Evolutionary conservation across 2,888 invertebrate species (phyloP).

Genomic region (Dicyrtoma fusca): DNA sequence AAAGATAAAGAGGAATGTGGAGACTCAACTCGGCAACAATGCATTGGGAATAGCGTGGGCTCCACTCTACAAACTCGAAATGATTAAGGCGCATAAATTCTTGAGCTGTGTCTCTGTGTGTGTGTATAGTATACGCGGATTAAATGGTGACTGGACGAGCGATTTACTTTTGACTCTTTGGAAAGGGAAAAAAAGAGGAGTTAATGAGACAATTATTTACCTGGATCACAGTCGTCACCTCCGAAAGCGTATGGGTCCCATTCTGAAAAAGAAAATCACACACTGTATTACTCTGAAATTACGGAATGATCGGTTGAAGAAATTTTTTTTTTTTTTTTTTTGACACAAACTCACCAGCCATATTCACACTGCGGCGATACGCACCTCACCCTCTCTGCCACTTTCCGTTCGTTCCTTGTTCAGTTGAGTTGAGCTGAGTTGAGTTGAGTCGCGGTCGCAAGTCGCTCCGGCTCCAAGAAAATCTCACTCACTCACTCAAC

Average conservation of each 20-base stretch:
- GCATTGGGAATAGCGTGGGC: no score
- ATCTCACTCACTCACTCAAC: slow-evolving; percentile 8
- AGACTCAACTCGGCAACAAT: no score
- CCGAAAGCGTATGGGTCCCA: slow-evolving; percentile 42
- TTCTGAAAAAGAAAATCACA: slow-evolving; percentile 34
- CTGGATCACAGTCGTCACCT: slow-evolving; percentile 28
- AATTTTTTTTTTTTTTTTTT: slow-evolving; percentile 11
- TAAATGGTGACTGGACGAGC: no score
- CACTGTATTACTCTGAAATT: slow-evolving; percentile 11
- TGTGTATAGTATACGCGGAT: no score
- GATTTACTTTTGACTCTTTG: no score
- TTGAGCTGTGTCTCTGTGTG: no score
- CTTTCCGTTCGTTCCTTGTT: not conserved
- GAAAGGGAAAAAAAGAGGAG: no score
- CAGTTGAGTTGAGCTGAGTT: slow-evolving; percentile 3
- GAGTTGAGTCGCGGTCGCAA: slow-evolving; percentile 22
- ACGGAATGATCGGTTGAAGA: slow-evolving; percentile 10
- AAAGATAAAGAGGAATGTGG: no score
- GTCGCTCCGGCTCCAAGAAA: slow-evolving; percentile 25
- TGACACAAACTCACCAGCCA: slow-evolving; percentile 27
- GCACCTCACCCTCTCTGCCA: slow-evolving; percentile 23
- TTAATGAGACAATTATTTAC: not conserved
- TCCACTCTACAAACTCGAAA: no score
- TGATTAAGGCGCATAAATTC: no score
- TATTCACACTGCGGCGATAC: slow-evolving; percentile 26